Evolutionary conservation across 1,140 invertebrate species (phyloP), one percentile per base, ranked within the genome.

Genomic region (Carposina sasakii): DNA sequence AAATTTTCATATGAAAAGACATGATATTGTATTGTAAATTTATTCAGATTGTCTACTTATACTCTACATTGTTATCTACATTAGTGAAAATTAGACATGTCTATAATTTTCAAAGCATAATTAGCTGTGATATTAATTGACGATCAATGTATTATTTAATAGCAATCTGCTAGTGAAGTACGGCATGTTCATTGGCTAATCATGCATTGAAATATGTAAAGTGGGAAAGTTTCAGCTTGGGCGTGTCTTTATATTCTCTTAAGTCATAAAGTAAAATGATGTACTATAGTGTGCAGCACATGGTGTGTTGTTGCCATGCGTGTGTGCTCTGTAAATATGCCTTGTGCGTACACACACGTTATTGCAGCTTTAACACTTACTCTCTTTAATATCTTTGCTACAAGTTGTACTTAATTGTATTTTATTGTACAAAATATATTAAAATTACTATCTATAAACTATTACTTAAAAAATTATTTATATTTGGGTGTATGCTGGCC

Each of bases 391-490:
- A 86, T 84, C 85, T 86, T 86, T 85, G 85, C 85, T 85, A 85
- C 85, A 85, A 86, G 76, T 86, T 85, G 85, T 85, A 85, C 85
- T 86, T 85, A 85, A 86, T 83, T 85, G 83, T 86, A 86, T 86
- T 85, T 85, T 84, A 86, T 85, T 86, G 85, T 86, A 86, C 83
- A 86, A 86, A 86, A 85, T 85, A 85, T 85, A 82, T 79, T 83
- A 86, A 77, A 85, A 84, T 84, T 82, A 86, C 74, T 83, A 84
- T 79, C 73, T 81, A 77, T 81, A 66, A 78, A 84, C 69, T 71
- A 73, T 68, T 85, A 76, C 71, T 76, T 77, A 78, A 78, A 39
- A 72, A 74, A 67, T 76, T 77, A 83, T 79, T 82, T 82, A 83
- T 82, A 81, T 83, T 81, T 79, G 75, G 77, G 70, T 81, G 83